Percentiles rank a stretch among this genome's conserved stretches.
phyloP scores from a whole-genome alignment of 2,797 vertebrate genomes.

The Paguma larvata region DNA sequence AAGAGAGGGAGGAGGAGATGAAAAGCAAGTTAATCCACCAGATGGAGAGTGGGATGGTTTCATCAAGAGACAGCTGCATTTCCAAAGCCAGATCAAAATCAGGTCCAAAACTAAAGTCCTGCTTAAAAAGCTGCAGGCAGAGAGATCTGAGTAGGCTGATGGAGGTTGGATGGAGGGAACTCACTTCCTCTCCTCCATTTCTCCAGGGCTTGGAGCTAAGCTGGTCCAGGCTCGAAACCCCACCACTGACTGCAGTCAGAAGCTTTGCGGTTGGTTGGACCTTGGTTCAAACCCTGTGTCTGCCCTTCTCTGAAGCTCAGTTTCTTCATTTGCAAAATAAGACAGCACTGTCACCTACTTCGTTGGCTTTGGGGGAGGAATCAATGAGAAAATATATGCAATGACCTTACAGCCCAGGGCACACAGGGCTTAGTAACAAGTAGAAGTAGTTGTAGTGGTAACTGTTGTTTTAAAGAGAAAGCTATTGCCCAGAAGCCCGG shows the following conservation, averaged over 20 bases:
- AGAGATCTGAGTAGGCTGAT: not conserved
- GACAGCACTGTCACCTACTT: not conserved
- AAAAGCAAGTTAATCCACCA: constrained; percentile 56
- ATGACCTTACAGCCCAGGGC: not conserved
- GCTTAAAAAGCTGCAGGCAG: not conserved
- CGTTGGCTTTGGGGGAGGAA: not conserved
- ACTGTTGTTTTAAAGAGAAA: not conserved
- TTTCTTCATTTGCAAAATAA: not conserved
- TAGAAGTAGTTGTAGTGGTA: not conserved
- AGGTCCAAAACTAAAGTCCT: constrained; percentile 18
- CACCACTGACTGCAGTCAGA: not conserved
- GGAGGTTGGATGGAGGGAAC: not conserved
- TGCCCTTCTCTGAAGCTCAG: not conserved
- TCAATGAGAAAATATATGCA: not conserved
- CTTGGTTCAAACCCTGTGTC: not conserved
- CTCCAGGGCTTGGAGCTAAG: not conserved
- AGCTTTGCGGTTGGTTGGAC: not conserved
- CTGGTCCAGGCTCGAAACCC: not conserved
- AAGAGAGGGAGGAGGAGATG: constrained; percentile 49
- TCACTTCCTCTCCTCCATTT: not conserved
- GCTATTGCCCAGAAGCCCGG: not conserved
- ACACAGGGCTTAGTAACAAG: not conserved
- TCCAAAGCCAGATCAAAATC: constrained; percentile 41
- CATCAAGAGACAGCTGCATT: constrained; percentile 35
- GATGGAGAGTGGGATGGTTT: constrained; percentile 25